phyloP scores from a whole-genome alignment of 2,888 invertebrate species.

The Deroplatys truncata region DNA sequence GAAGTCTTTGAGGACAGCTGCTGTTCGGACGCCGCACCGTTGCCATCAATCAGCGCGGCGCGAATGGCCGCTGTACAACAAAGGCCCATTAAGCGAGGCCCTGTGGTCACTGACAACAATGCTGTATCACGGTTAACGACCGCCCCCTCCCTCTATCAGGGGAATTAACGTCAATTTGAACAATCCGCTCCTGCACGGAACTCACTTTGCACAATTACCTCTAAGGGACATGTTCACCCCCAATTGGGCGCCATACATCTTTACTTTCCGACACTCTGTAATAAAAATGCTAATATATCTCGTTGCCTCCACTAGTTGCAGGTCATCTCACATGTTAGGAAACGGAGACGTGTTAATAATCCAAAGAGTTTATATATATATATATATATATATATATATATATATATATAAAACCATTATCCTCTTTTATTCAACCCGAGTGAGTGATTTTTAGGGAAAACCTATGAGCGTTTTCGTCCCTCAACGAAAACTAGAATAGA shows the following conservation, averaged over 20 bases:
- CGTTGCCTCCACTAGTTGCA: too few relatives aligned
- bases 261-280: background rate
- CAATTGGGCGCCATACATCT: background rate
- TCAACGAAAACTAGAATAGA: too few relatives aligned
- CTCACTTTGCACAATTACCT: background rate
- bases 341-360: too few relatives aligned
- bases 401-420: too few relatives aligned
- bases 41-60: background rate
- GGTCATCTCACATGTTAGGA: too few relatives aligned
- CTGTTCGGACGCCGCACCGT: too few relatives aligned
- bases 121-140: background rate
- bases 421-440: too few relatives aligned
- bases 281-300: background rate
- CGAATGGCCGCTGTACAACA: background rate
- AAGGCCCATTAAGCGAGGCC: background rate
- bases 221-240: background rate
- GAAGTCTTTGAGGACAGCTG: background rate
- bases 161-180: background rate
- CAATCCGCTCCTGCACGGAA: background rate
- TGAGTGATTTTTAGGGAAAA: too few relatives aligned
- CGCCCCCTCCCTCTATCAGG: background rate
- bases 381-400: too few relatives aligned
- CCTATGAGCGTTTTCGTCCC: too few relatives aligned
- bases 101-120: background rate
- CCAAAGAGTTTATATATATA: too few relatives aligned